These are phyloP conservation scores for Micromesistius poutassou DNA, from an alignment of 2,797 vertebrate genomes.

Conservation along the genomic window DNA sequence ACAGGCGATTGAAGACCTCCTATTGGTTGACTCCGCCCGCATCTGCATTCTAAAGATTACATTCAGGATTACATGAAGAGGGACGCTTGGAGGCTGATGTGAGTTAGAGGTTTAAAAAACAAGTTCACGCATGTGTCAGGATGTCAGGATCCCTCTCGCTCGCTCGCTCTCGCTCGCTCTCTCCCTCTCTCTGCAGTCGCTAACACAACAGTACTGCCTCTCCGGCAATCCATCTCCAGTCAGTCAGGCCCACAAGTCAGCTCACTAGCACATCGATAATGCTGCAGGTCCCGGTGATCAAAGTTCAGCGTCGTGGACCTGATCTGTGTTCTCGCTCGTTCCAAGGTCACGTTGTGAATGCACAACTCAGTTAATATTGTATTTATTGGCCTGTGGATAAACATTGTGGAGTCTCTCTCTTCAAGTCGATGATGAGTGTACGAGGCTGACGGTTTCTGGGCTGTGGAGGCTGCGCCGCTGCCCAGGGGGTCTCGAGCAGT, in stretches of 20 bases:
- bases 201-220: constrained; percentile 60
- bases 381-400: constrained; percentile 49
- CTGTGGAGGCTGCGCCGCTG: constrained; percentile 57
- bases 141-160: constrained; percentile 25
- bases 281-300: constrained; percentile 44
- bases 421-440: constrained; percentile 54
- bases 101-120: constrained; percentile 37
- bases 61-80: constrained; percentile 37
- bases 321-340: constrained; percentile 24
- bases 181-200: constrained; percentile 42
- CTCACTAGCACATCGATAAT: constrained; percentile 33
- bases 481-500: constrained; percentile 37
- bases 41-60: constrained; percentile 17
- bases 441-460: constrained; percentile 31
- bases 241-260: constrained; percentile 35
- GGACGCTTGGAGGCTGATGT: constrained; percentile 33
- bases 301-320: constrained; percentile 36
- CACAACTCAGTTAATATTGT: constrained; percentile 44
- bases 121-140: constrained; percentile 61
- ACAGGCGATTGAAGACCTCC: constrained; percentile 31
- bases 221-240: constrained; percentile 44
- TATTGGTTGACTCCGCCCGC: constrained; percentile 39
- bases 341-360: constrained; percentile 41
- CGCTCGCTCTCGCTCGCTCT: constrained; percentile 25
- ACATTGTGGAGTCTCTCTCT: constrained; percentile 47